Percentiles rank a stretch among this genome's conserved stretches.
These are phyloP conservation scores for Pheucticus melanocephalus DNA, from an alignment of 2,113 vertebrate genomes.

Conservation along the genomic window DNA sequence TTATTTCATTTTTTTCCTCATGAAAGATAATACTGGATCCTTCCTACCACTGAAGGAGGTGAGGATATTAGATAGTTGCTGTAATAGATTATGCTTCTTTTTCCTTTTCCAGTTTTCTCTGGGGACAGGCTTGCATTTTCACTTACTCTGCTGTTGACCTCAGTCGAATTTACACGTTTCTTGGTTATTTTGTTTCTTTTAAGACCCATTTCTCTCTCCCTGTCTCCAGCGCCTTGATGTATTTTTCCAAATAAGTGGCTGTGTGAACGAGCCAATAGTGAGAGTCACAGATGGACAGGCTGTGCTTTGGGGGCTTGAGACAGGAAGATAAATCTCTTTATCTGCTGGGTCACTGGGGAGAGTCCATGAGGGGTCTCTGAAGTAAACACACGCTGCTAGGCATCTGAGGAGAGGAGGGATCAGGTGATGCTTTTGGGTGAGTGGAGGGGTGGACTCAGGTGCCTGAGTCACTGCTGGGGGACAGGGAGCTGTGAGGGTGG, in stretches of 20 bases:
- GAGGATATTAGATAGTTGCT: not conserved
- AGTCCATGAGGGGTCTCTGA: conserved; percentile 7
- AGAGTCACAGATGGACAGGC: conserved; percentile 10
- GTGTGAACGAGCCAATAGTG: not conserved
- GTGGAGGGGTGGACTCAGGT: not conserved
- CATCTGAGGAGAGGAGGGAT: not conserved
- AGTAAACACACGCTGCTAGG: not conserved
- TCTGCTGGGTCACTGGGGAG: not conserved
- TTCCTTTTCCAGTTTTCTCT: not conserved
- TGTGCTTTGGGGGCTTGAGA: not conserved
- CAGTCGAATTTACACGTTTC: rapidly evolving
- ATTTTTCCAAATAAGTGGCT: not conserved
- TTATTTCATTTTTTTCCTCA: not conserved
- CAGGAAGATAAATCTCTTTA: conserved; percentile 10
- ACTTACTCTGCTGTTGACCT: not conserved
- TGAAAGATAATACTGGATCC: not conserved
- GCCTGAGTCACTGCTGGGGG: not conserved
- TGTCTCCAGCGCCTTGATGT: not conserved
- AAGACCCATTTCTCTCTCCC: not conserved
- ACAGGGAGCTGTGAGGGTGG: not conserved
- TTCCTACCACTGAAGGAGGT: not conserved
- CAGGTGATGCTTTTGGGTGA: not conserved
- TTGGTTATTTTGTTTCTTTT: not conserved
- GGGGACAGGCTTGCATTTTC: not conserved
- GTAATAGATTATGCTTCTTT: not conserved